Percentiles rank a stretch among this genome's conserved stretches.
Evolutionary conservation across 2,888 invertebrate species (phyloP).

Genomic region (Trichopria drosophilae): DNA sequence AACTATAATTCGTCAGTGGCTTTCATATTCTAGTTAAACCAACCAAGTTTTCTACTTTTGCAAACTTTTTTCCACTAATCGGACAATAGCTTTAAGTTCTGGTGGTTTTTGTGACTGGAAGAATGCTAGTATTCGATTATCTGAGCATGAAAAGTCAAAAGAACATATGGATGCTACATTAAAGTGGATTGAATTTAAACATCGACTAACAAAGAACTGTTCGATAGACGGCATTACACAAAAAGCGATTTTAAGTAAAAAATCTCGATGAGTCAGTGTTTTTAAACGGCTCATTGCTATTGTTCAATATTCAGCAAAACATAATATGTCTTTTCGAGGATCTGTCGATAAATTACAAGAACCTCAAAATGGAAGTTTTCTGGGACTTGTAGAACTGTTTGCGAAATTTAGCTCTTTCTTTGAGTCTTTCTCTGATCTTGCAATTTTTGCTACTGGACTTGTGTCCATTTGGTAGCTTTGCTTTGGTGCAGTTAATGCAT

Average conservation of each 20-base stretch:
- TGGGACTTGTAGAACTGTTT: neutral
- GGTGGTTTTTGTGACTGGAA: constrained; percentile 31
- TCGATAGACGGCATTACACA: too few relatives aligned
- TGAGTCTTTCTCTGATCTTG: too few relatives aligned
- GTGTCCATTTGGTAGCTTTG: too few relatives aligned
- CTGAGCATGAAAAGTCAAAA: constrained; percentile 27
- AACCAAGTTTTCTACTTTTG: constrained; percentile 33
- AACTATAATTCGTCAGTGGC: too few relatives aligned
- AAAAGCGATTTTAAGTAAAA: too few relatives aligned
- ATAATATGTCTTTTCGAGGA: constrained; percentile 9
- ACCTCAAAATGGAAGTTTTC: constrained; percentile 3
- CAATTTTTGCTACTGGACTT: too few relatives aligned
- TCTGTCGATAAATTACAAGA: neutral
- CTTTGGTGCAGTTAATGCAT: too few relatives aligned
- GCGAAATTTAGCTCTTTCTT: constrained; percentile 6
- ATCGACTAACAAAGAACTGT: too few relatives aligned
- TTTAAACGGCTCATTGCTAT: neutral
- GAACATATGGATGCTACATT: constrained; percentile 24
- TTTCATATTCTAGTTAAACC: too few relatives aligned
- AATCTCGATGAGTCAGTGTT: too few relatives aligned
- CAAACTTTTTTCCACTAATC: constrained; percentile 23
- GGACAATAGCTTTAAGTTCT: constrained; percentile 24
- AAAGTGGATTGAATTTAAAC: too few relatives aligned
- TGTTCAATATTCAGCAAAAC: neutral
- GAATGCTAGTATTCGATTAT: constrained; percentile 27